Percentiles rank a stretch among this genome's conserved stretches.
phyloP scores from a whole-genome alignment of 2,888 invertebrate species.

The Drosophila quasianomalipes region DNA sequence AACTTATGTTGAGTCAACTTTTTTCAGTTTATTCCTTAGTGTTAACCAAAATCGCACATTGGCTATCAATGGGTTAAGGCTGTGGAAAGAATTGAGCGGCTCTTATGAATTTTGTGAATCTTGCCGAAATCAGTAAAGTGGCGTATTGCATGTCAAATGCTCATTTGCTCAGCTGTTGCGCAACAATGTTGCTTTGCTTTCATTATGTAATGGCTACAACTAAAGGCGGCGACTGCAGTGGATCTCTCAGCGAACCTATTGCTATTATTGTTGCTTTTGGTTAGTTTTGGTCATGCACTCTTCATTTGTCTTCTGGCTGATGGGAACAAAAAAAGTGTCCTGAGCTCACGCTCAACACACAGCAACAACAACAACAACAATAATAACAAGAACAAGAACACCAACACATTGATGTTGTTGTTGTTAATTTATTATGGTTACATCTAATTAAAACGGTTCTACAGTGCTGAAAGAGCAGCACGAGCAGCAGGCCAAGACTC shows the following conservation, averaged over 20 bases:
- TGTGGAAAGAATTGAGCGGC: slow-evolving; percentile 6
- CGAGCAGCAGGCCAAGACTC: slow-evolving; percentile 43
- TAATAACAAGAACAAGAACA: no score
- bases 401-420: not conserved
- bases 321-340: slow-evolving; percentile 66
- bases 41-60: not conserved
- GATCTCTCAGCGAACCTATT: slow-evolving; percentile 19
- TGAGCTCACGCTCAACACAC: slow-evolving; percentile 53
- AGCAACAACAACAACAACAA: not conserved
- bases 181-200: slow-evolving; percentile 38
- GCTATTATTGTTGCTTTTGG: slow-evolving; percentile 8
- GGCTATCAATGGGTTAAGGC: slow-evolving; percentile 10
- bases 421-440: slow-evolving; percentile 76
- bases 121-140: slow-evolving; percentile 44
- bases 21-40: not conserved
- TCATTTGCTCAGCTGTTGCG: slow-evolving; percentile 51
- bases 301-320: slow-evolving; percentile 64
- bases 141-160: slow-evolving; percentile 64
- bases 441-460: slow-evolving; percentile 79
- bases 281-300: slow-evolving; percentile 35
- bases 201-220: slow-evolving; percentile 48
- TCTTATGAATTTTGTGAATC: slow-evolving; percentile 17
- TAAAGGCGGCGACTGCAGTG: slow-evolving; percentile 4
- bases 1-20: not conserved
- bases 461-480: slow-evolving; percentile 56